Base-by-base conservation (phyloP, 2,797 vertebrate genomes). In the Loriculus beryllinus region DNA sequence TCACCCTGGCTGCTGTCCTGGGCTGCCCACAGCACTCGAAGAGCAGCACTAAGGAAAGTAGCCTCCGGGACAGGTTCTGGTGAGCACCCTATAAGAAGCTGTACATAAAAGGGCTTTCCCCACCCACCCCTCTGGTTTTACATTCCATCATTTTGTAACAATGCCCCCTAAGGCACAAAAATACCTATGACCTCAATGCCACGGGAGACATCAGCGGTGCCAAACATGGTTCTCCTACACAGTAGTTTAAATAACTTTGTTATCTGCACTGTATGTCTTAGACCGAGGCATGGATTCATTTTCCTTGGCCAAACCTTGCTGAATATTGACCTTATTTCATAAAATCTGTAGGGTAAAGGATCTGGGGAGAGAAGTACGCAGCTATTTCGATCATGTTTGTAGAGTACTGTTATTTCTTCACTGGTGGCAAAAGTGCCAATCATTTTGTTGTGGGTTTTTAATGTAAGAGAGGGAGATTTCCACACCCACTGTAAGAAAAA, bases 101-200 rank as follows among this genome's bases (percentile, higher is more conserved):
- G 91, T 92, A 82, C 94, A 94, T 82, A 74, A 90, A 86, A 84
- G 69, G 75, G 94, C 79, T 83, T 86, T 90, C 74, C 95, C 95
- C 97, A 95, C 88, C 76, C 94, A 82, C 95, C 85, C 90, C 96
- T 95, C 90, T 12, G 79, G 94, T 96, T 95, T 95, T 87, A 97
- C 82, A 96, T 97, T 96, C 96, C 65, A 42, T 94, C 82, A 85
- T 54, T 97, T 82, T 92, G 91, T 91, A 83, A 92, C 96, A 95
- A 92, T 92, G 96, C 94, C 96, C 95, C 94, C 96, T 96, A 97
- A 98, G 97, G 97, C 97, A 97, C 97, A 96, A 97, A 96, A 94
- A 93, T 94, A 83, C 94, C 94, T 90, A 82, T 82, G 94, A 95
- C 97, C 97, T 96, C 95, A 96, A 92, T 95, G 95, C 96, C 96